A percentile compares a stretch with the other conserved stretches of the same genome.
Conservation (phyloP, 1,140 invertebrate genomes). For the Orius laevigatus region DNA sequence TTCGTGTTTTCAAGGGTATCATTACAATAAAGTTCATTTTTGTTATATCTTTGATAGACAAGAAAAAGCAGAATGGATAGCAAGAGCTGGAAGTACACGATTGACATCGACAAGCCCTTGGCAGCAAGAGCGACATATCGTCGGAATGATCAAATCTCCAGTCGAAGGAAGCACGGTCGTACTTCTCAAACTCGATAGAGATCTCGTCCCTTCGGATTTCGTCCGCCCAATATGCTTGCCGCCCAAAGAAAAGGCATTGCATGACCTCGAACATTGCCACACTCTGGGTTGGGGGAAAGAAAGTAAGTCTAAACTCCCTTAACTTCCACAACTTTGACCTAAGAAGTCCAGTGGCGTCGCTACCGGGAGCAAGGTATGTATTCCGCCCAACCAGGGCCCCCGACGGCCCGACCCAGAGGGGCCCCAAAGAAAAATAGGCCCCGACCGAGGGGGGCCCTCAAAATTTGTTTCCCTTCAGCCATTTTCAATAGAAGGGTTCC, state of each 20-base stretch:
- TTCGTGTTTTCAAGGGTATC: slow-evolving; percentile 68
- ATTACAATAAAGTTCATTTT: slow-evolving; percentile 1
- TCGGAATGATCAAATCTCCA: slow-evolving; percentile 77
- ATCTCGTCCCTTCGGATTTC: slow-evolving; percentile 60
- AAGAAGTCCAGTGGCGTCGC: too few species aligned
- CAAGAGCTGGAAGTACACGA: slow-evolving; percentile 57
- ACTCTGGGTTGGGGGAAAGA: slow-evolving; percentile 69
- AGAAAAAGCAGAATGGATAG: slow-evolving; percentile 69
- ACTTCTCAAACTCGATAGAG: slow-evolving; percentile 58
- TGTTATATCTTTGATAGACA: slow-evolving; percentile 35
- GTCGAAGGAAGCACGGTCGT: slow-evolving; percentile 73
- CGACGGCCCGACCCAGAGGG: too few species aligned
- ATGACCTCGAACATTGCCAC: slow-evolving; percentile 45
- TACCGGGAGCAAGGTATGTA: too few species aligned
- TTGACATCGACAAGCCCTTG: slow-evolving; percentile 62
- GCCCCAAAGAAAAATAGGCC: too few species aligned
- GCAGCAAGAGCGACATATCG: slow-evolving; percentile 68
- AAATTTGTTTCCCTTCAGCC: too few species aligned
- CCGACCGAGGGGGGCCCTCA: too few species aligned
- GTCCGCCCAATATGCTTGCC: slow-evolving; percentile 67
- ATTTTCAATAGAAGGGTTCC: too few species aligned
- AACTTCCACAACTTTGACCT: too few species aligned
- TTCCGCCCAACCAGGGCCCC: too few species aligned
- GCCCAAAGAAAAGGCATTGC: slow-evolving; percentile 10
- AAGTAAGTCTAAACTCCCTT: slow-evolving; percentile 33